Evolutionary conservation across 2,113 vertebrate species (phyloP), one percentile per base, ranked within the genome.

Genomic region (Trogon surrucura): DNA sequence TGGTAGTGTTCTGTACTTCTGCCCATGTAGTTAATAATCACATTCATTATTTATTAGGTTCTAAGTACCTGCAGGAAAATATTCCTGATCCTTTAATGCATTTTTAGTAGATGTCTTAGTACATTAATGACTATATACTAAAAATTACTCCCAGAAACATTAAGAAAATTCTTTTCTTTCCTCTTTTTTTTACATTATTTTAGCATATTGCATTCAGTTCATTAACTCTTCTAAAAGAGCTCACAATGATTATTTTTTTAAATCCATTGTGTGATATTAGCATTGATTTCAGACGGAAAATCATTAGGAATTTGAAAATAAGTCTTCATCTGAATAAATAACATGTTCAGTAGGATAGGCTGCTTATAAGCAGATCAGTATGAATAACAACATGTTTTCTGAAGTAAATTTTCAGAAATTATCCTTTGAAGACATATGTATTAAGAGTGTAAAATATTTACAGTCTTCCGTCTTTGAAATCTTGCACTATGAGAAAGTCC

Each of bases 31-130:
- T 93, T 96, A 91, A 93, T 94, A 54, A 79, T 66, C 73, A 60
- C 69, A 70, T 95, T 82, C 17, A 91, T 95, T 95, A 92, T 96
- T 97, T 96, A 96, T 96, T 84, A 88, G 26, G 13, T 80, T 66
- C 48, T 91, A 92, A 96, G 82, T 94, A 95, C 80, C 95, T 94
- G 78, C 82, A 96, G 84, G 54, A 93, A 94, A 89, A 93, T 94
- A 90, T 81, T 96, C 65, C 50, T 79, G 57, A 93, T 96, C 74
- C 47, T 94, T 95, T 94, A 96, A 94, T 97, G 66, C 69, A 77
- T 95, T 96, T 97, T 36, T 94, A 85, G 38, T 95, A 71, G 50
- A n/a, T 51, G 30, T 93, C 77, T 81, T 91, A 96, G 80, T 58
- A 91, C 30, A 87, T 91, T 93, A 84, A 91, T 87, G 51, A 80